Evolutionary conservation across 2,888 invertebrate species (phyloP).

Genomic region (Drosophila merina): DNA sequence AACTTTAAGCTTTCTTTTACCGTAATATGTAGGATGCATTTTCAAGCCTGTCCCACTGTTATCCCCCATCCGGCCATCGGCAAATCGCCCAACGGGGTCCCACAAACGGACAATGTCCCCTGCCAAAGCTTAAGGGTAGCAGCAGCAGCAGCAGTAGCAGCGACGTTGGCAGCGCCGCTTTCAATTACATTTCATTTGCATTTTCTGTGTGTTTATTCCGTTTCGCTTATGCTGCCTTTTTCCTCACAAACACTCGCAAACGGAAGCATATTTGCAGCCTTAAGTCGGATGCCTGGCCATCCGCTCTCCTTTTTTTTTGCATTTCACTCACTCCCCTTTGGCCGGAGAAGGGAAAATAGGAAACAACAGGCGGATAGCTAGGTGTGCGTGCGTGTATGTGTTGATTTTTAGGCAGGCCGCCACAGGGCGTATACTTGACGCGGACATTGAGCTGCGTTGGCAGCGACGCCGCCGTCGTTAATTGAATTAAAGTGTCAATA

Average conservation of each 20-base stretch:
- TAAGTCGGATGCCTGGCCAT: slow-evolving; percentile 55
- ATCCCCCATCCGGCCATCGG: slow-evolving; percentile 6
- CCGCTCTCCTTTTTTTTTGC: slow-evolving; percentile 44
- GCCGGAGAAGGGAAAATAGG: slow-evolving; percentile 67
- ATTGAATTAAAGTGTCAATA: slow-evolving; percentile 75
- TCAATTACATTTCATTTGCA: slow-evolving; percentile 78
- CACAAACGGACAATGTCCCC: slow-evolving; percentile 79
- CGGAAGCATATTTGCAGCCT: slow-evolving; percentile 36
- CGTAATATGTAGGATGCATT: background rate
- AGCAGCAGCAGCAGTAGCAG: slow-evolving; percentile 41
- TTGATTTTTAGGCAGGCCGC: slow-evolving; percentile 41
- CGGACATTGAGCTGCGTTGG: slow-evolving; percentile 72
- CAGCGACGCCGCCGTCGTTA: slow-evolving; percentile 65
- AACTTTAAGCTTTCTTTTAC: background rate
- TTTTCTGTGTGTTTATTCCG: slow-evolving; percentile 57
- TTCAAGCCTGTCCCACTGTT: background rate
- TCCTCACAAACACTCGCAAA: slow-evolving; percentile 23
- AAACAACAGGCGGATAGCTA: slow-evolving; percentile 53
- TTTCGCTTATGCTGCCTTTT: slow-evolving; percentile 74
- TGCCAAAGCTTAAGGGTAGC: slow-evolving; percentile 73
- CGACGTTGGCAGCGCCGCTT: slow-evolving; percentile 58
- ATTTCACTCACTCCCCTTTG: slow-evolving; percentile 30
- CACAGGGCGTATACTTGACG: slow-evolving; percentile 68
- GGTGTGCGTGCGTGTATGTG: background rate
- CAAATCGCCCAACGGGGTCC: slow-evolving; percentile 43